A percentile compares a stretch with the other conserved stretches of the same genome.
Conservation (phyloP, 2,888 invertebrate species). For the Tetanocera ferruginea region DNA sequence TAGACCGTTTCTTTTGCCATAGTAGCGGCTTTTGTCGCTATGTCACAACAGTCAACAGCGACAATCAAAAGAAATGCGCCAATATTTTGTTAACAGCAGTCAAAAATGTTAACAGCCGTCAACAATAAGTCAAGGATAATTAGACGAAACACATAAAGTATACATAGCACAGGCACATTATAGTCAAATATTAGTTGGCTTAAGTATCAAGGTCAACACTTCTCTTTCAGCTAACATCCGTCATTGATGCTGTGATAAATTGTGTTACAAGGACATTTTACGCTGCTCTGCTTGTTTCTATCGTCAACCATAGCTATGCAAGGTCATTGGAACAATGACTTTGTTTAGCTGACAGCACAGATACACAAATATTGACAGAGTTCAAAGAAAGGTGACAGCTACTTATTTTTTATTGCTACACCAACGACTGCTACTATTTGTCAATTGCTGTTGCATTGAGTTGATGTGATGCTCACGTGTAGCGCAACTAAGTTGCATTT, state of each 20-base stretch:
- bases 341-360: not conserved
- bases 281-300: not conserved
- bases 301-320: not conserved
- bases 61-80: not conserved
- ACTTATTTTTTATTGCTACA: constrained; percentile 7
- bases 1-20: not conserved
- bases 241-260: no score
- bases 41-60: not conserved
- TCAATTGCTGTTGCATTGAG: not conserved
- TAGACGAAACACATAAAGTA: not conserved
- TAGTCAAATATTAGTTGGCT: no score
- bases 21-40: not conserved
- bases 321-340: not conserved
- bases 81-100: not conserved
- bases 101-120: not conserved
- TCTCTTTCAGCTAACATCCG: no score
- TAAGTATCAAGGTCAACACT: not conserved
- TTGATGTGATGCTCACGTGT: not conserved
- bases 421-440: not conserved
- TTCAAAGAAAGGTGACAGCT: not conserved
- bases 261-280: not conserved
- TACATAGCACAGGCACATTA: not conserved
- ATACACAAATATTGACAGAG: not conserved
- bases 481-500: constrained; percentile 15
- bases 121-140: not conserved